Evolutionary conservation across 2,888 invertebrate genomes (phyloP), one percentile per base, ranked within the genome.

Genomic region (Eristalis pertinax): DNA sequence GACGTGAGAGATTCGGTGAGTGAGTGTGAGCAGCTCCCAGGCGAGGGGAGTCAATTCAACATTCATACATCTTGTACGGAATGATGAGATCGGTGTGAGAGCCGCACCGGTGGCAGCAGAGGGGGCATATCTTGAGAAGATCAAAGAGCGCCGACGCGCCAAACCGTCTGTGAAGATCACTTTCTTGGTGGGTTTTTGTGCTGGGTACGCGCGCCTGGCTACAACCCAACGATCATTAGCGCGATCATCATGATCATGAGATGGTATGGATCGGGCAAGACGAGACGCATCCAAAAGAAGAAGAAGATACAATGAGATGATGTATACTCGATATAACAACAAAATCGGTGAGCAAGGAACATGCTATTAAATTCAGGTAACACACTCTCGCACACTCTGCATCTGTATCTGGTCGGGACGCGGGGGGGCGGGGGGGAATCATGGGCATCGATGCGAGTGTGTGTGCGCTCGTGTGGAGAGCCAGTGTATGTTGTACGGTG

Each of bases 61-160:
- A 58, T 67, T 67, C 65, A 76, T 35, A 75, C 56, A 67, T 67
- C 65, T 58, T 56, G 58, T 41, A 67, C 32, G 32, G 43, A 13
- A 43, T 43, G 22, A 63, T 63, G 50, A 43, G 35, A 22, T n/a
- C 7, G 7, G 50, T 22, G n/a, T 7, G 50, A 19, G 50, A 73
- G 79, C 56, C 32, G 63, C 8, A 73, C 58, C n/a, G n/a, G 43
- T 35, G 22, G 62, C 22, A 22, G 43, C 15, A 8, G 26, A 60
- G 29, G 11, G 19, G 65, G 65, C 63, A 69, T 70, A 76, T 32
- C 72, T 15, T 41, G 72, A 22, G 77, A 50, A 84, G 84, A 88
- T 88, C 88, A 88, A 88, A 88, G 88, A 84, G 80, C 77, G 80
- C 84, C 84, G 88, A 84, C 88, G 88, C 88, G 84, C 88, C 88